Evolutionary conservation across 2,888 invertebrate genomes (phyloP).

Genomic region (Sipha maydis): DNA sequence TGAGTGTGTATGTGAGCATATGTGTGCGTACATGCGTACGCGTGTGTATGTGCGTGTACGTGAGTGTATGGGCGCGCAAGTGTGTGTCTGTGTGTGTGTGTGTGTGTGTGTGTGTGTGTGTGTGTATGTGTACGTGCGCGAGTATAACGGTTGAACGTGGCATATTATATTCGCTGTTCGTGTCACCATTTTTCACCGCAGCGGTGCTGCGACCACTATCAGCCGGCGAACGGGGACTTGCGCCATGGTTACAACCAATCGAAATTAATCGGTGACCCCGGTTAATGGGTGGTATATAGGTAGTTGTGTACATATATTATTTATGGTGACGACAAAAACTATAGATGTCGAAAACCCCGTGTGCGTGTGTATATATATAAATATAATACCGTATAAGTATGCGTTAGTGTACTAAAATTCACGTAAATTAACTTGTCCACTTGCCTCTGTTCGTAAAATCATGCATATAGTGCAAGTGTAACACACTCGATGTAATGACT

Average conservation of each 20-base stretch:
- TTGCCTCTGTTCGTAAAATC: not conserved
- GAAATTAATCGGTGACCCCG: conserved; percentile 35
- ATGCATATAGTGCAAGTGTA: no score
- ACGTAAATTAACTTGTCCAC: conserved; percentile 5
- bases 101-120: not conserved
- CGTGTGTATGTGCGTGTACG: no score
- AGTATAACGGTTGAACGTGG: not conserved
- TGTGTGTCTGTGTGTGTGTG: not conserved
- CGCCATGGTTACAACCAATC: conserved; percentile 3
- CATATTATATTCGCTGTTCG: conserved; percentile 34
- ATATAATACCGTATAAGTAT: not conserved
- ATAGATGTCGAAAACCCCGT: not conserved
- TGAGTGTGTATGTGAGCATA: not conserved
- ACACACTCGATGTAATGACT: no score
- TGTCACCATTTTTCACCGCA: conserved; percentile 36
- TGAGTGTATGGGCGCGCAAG: no score
- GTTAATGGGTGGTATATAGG: not conserved
- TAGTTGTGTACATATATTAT: not conserved
- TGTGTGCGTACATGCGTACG: not conserved
- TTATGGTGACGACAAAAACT: not conserved
- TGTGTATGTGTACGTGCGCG: no score
- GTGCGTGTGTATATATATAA: not conserved
- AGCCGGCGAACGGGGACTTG: not conserved
- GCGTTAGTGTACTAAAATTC: not conserved
- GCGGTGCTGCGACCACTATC: not conserved